Evolutionary conservation across 2,888 invertebrate genomes (phyloP).

Genomic region (Drosophila villosipedis): DNA sequence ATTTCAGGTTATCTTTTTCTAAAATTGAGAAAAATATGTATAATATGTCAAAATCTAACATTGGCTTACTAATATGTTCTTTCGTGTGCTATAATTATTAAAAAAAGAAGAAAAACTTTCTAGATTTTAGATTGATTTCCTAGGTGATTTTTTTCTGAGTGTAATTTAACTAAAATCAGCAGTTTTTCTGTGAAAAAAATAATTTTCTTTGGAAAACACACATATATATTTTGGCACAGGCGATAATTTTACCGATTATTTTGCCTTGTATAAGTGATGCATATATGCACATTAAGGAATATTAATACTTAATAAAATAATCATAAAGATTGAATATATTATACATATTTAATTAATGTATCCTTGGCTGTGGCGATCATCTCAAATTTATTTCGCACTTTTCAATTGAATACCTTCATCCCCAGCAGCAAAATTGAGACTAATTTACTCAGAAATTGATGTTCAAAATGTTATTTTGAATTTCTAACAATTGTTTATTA

Average conservation of each 20-base stretch:
- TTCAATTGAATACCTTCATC: background rate
- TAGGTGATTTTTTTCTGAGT: background rate
- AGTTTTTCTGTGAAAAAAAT: background rate
- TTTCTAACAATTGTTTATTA: background rate
- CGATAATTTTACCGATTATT: background rate
- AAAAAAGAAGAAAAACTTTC: background rate
- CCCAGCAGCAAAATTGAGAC: background rate
- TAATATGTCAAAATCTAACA: background rate
- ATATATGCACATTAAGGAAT: background rate
- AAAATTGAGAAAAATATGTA: background rate
- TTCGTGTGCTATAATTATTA: background rate
- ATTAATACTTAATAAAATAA: background rate
- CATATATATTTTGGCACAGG: background rate
- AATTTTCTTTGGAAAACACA: background rate
- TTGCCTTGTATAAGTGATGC: background rate
- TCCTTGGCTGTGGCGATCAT: background rate
- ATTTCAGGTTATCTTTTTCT: background rate
- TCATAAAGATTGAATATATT: background rate
- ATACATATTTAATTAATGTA: background rate
- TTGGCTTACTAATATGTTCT: background rate
- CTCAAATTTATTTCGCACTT: background rate
- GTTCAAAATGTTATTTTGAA: too few species aligned
- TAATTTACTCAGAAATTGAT: background rate
- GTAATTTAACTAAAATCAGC: background rate
- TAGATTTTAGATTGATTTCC: background rate